Percentiles rank a stretch among this genome's conserved stretches.
phyloP scores from a whole-genome alignment of 1,140 invertebrate species.

The Caenorhabditis briggsae region DNA sequence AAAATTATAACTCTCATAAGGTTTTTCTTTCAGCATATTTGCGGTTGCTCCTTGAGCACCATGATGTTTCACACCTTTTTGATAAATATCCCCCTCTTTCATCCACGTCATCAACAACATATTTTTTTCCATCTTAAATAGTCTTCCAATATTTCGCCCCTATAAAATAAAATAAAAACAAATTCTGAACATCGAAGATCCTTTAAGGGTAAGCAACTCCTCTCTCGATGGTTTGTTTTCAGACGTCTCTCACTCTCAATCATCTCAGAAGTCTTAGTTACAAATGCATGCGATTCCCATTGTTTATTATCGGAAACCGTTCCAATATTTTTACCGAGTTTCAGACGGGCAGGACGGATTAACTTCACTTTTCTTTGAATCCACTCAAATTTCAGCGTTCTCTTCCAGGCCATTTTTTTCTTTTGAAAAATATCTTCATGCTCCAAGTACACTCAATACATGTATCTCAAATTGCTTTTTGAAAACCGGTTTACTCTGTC shows the following conservation, averaged over 20 bases:
- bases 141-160: neutral
- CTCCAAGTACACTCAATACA: neutral
- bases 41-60: constrained; percentile 1
- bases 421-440: neutral
- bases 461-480: constrained; percentile 17
- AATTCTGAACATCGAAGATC: neutral
- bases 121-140: no score
- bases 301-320: neutral
- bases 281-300: constrained; percentile 22
- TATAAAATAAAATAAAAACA: neutral
- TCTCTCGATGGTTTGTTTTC: neutral
- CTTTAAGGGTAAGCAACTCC: constrained; percentile 1
- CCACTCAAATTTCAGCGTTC: no score
- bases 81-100: constrained; percentile 1
- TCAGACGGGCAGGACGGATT: no score
- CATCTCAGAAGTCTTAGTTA: constrained; percentile 24
- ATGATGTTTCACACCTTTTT: constrained; percentile 9
- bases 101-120: neutral
- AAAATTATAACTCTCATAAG: no score
- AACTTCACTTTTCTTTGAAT: no score
- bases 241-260: neutral
- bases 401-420: neutral
- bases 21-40: constrained; percentile 2
- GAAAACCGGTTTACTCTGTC: neutral
- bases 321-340: no score